Conservation (phyloP, 2,113 vertebrate species). For the Rafetus swinhoei region DNA sequence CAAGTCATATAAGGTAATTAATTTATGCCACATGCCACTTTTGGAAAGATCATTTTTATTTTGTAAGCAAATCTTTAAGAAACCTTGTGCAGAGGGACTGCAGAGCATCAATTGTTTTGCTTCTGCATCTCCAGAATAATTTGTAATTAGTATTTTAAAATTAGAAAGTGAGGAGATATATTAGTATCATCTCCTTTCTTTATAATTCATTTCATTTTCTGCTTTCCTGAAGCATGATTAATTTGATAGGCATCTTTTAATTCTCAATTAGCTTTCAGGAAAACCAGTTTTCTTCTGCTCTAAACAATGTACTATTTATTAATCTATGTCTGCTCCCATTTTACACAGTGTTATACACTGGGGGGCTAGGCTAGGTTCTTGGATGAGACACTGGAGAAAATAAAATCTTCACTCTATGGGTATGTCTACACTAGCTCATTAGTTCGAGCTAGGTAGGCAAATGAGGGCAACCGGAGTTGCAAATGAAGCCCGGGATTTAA, state of each 20-base stretch:
- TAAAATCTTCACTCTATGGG: slow-evolving; percentile 2
- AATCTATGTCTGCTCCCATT: slow-evolving; percentile 25
- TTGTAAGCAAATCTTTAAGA: not conserved
- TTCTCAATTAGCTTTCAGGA: slow-evolving; percentile 49
- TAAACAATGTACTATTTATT: slow-evolving; percentile 3
- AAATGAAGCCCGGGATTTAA: too few species aligned
- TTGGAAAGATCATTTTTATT: slow-evolving; percentile 6
- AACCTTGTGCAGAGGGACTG: slow-evolving; percentile 2
- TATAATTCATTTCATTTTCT: slow-evolving; percentile 25
- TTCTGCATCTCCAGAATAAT: slow-evolving; percentile 27
- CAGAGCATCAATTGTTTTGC: slow-evolving; percentile 8
- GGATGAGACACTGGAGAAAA: slow-evolving; percentile 14
- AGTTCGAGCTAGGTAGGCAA: too few species aligned
- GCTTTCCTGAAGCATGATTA: slow-evolving; percentile 21
- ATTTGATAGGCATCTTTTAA: slow-evolving; percentile 51
- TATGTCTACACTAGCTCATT: too few species aligned
- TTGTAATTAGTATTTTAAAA: slow-evolving; percentile 39
- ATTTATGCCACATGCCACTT: not conserved
- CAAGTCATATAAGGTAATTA: not conserved
- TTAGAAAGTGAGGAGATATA: slow-evolving; percentile 14
- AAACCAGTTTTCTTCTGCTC: slow-evolving; percentile 28
- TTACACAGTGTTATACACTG: slow-evolving; percentile 3
- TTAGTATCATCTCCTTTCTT: slow-evolving; percentile 17
- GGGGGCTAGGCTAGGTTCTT: not conserved
- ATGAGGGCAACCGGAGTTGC: too few species aligned